Percentiles rank a stretch among this genome's conserved stretches.
Conservation (phyloP, 2,113 vertebrate species). For the Sceloporus undulatus region DNA sequence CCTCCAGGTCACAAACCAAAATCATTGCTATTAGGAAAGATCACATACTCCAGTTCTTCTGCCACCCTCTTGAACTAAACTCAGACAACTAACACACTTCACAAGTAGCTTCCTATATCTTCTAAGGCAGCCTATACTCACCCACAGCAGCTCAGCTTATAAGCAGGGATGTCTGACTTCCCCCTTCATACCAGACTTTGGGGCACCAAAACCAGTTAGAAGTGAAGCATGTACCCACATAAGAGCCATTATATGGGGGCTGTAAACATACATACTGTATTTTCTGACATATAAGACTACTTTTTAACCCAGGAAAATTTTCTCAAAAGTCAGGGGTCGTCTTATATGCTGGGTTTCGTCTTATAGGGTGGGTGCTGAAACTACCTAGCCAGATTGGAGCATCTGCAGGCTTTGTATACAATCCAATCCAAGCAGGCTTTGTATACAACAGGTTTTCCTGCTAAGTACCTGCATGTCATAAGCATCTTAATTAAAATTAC, state of each 20-base stretch:
- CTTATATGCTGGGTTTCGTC: too few relatives aligned
- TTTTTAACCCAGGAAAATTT: too few relatives aligned
- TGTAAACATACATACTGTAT: not conserved
- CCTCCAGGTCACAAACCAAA: not conserved
- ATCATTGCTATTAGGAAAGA: not conserved
- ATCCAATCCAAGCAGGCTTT: too few relatives aligned
- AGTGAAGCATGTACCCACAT: too few relatives aligned
- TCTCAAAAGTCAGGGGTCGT: too few relatives aligned
- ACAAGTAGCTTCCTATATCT: not conserved
- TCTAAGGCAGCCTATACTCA: not conserved
- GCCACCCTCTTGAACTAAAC: not conserved
- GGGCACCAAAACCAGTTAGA: not conserved
- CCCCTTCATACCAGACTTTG: not conserved
- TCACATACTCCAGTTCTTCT: not conserved
- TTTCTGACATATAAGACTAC: too few relatives aligned
- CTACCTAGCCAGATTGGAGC: too few relatives aligned
- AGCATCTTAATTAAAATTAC: too few relatives aligned
- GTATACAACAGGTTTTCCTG: too few relatives aligned
- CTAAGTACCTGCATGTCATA: too few relatives aligned
- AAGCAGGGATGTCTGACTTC: not conserved
- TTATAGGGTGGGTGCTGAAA: too few relatives aligned
- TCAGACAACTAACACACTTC: not conserved
- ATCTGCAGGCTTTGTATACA: too few relatives aligned
- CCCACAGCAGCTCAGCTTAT: not conserved
- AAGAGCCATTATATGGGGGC: not conserved